phyloP scores from a whole-genome alignment of 2,888 invertebrate genomes.

The Mycalesis mineus region DNA sequence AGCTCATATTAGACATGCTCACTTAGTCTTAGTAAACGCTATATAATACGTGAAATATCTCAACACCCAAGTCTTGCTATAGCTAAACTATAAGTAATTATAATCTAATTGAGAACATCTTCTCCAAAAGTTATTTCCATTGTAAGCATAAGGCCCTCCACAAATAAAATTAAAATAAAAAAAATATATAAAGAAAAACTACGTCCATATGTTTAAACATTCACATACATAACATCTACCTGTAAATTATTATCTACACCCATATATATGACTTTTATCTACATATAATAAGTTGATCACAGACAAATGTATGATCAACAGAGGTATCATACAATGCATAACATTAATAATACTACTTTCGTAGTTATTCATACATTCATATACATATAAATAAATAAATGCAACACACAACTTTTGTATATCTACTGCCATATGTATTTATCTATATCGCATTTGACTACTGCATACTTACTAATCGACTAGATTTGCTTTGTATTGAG shows the following conservation, averaged over 20 bases:
- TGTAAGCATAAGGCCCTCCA: constrained; percentile 57
- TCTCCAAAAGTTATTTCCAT: constrained; percentile 28
- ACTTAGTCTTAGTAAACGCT: too few species aligned
- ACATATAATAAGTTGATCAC: constrained; percentile 38
- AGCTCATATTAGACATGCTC: too few species aligned
- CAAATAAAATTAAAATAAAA: constrained; percentile 36
- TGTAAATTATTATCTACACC: constrained; percentile 45
- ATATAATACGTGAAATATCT: constrained; percentile 25
- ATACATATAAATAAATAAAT: constrained; percentile 57
- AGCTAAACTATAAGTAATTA: constrained; percentile 30
- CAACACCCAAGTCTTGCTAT: constrained; percentile 41
- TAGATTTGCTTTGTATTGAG: constrained; percentile 3
- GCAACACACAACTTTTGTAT: constrained; percentile 59
- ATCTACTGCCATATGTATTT: constrained; percentile 50
- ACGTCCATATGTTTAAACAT: constrained; percentile 38
- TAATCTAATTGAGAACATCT: constrained; percentile 24
- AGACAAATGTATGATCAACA: constrained; percentile 12
- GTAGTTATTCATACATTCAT: constrained; percentile 39
- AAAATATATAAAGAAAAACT: constrained; percentile 35
- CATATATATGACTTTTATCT: constrained; percentile 31
- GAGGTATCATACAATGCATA: constrained; percentile 40
- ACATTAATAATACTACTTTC: constrained; percentile 42
- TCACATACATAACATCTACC: constrained; percentile 75
- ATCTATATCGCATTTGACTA: constrained; percentile 50
- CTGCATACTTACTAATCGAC: constrained; percentile 31